Evolutionary conservation across 2,113 vertebrate genomes (phyloP).

Genomic region (Empidonax alnorum): DNA sequence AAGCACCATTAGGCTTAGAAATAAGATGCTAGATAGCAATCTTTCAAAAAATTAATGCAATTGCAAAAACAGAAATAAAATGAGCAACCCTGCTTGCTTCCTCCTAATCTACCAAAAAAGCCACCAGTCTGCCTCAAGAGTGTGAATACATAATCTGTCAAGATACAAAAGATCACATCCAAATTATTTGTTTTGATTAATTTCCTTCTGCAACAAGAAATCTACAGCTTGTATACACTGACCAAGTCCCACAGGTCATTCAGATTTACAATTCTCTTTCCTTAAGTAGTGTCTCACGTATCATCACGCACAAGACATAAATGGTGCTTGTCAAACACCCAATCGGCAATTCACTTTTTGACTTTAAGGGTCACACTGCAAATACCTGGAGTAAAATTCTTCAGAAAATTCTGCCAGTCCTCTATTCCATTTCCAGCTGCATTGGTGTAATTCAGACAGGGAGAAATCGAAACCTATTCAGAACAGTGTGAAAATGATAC

Average conservation of each 20-base stretch:
- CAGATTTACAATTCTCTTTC: slow-evolving; percentile 6
- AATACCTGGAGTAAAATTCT: slow-evolving; percentile 5
- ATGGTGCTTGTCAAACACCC: not conserved
- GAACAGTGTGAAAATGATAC: not conserved
- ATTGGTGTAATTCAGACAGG: not conserved
- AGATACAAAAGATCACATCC: not conserved
- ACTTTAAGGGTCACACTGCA: not conserved
- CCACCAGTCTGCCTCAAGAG: not conserved
- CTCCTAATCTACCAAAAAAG: not conserved
- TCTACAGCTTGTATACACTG: not conserved
- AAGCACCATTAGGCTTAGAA: not conserved
- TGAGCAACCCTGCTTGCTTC: not conserved
- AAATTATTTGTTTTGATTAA: not conserved
- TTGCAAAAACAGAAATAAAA: not conserved
- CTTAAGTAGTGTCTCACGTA: not conserved
- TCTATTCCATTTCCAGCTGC: not conserved
- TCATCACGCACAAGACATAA: not conserved
- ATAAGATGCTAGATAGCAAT: not conserved
- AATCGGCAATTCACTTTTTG: slow-evolving; percentile 19
- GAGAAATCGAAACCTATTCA: not conserved
- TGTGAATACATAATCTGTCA: not conserved
- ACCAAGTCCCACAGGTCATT: not conserved
- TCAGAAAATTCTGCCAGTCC: not conserved
- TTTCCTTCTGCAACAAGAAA: not conserved
- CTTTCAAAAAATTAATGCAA: not conserved